Evolutionary conservation across 2,113 vertebrate genomes (phyloP), one percentile per base, ranked within the genome.

Genomic region (Xiphophorus hellerii): DNA sequence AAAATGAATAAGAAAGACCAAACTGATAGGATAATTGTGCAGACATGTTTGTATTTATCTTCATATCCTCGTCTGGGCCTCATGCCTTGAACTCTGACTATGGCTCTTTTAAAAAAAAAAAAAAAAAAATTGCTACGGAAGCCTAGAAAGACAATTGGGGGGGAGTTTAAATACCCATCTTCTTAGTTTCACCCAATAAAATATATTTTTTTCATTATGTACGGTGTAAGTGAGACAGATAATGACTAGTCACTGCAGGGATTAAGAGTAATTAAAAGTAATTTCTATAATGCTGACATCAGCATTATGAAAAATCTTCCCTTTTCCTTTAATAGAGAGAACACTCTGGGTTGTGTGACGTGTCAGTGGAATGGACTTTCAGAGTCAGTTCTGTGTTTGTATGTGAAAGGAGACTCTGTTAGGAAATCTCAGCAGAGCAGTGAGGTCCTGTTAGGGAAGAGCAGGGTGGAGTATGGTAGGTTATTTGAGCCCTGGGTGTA

Each of bases 351-450:
- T 9, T 62, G 12, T 74, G 66, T 54, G 62, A 11, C 0, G 12
- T 61, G 17, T 74, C 39, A 69, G 31, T 22, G 61, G 29, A 31
- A 29, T 65, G 7, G 8, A 6, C 35, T 73, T 71, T 54, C 66
- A 58, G 42, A 76, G n/a, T 33, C 39, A n/a, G 37, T 11, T 20
- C 48, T 73, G 65, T 28, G 39, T 74, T 64, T 76, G 71, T 68
- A 66, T 44, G 20, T 13, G 17, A 20, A 30, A 62, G 20, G 35
- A 37, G 29, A 2, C 54, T 67, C 25, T 60, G 71, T 39, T 17
- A 64, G 29, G 29, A 39, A 51, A 65, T 20, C 27, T 60, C 17
- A 31, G 22, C 10, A 66, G 11, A 11, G 44, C 22, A 58, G 62
- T 74, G 39, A 7, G 73, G 60, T 62, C 25, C 28, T 30, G 22